phyloP scores from a whole-genome alignment of 2,797 vertebrate genomes.

The Enteromius thamalakanensis region DNA sequence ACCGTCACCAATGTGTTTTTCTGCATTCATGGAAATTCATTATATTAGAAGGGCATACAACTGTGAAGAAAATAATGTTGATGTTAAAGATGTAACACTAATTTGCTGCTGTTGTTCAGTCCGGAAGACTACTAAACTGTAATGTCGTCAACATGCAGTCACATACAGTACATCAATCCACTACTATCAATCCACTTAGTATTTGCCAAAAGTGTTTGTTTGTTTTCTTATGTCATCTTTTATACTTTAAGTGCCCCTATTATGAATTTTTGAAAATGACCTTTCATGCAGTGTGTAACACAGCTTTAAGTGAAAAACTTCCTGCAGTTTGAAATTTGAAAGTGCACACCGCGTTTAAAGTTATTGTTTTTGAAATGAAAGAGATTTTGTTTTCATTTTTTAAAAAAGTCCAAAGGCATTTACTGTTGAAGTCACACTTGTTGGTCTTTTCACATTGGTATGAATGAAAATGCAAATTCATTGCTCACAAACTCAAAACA shows the following conservation, averaged over 20 bases:
- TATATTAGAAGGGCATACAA: background rate
- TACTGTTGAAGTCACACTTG: too few relatives aligned
- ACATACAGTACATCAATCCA: background rate
- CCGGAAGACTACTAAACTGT: background rate
- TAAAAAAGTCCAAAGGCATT: too few relatives aligned
- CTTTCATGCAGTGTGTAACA: too few relatives aligned
- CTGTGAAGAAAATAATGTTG: background rate
- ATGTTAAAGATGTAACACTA: background rate
- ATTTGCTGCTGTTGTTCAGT: background rate
- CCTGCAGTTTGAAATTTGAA: too few relatives aligned
- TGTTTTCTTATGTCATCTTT: background rate
- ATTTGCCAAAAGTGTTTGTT: background rate
- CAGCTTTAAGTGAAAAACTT: too few relatives aligned
- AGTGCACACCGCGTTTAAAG: too few relatives aligned
- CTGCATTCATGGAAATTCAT: background rate
- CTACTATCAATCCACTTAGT: background rate
- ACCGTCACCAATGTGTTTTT: background rate
- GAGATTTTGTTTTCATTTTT: too few relatives aligned
- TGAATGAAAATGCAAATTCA: too few relatives aligned
- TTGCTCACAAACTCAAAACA: too few relatives aligned
- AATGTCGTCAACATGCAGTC: background rate
- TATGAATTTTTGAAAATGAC: too few relatives aligned
- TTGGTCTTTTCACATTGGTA: too few relatives aligned
- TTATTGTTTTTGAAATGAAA: too few relatives aligned
- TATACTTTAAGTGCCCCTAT: background rate